Conservation (phyloP, 2,888 invertebrate species). For the Pseudanteris insignis region DNA sequence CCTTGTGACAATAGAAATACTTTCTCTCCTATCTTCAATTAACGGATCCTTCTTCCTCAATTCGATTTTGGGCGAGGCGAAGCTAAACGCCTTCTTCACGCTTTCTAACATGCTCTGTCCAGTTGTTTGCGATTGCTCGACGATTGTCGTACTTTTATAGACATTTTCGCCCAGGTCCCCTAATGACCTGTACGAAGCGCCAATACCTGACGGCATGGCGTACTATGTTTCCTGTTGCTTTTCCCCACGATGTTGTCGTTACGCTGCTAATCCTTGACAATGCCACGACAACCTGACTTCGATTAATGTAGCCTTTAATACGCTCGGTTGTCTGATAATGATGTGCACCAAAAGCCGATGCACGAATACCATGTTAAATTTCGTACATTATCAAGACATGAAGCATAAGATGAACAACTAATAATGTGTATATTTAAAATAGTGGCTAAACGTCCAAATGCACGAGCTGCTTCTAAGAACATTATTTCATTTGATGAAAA, state of each 20-base stretch:
- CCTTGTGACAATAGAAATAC: slow-evolving; percentile 65
- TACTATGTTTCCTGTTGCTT: slow-evolving; percentile 21
- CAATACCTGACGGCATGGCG: slow-evolving; percentile 74
- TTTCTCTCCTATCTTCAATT: slow-evolving; percentile 63
- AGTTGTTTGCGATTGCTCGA: slow-evolving; percentile 68
- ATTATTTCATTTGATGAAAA: too few relatives aligned
- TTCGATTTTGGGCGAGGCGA: slow-evolving; percentile 66
- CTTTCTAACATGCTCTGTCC: slow-evolving; percentile 70
- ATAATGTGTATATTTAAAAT: too few relatives aligned
- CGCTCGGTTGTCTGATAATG: slow-evolving; percentile 28
- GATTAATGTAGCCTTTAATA: slow-evolving; percentile 14
- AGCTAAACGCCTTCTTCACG: slow-evolving; percentile 72
- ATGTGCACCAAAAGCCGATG: slow-evolving; percentile 54
- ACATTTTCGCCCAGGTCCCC: slow-evolving; percentile 70
- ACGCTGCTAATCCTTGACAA: slow-evolving; percentile 23
- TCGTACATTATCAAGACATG: slow-evolving; percentile 62
- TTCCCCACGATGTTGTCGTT: slow-evolving; percentile 37
- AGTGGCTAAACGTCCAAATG: too few relatives aligned
- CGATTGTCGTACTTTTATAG: slow-evolving; percentile 72
- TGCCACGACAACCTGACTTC: slow-evolving; percentile 7
- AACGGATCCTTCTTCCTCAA: slow-evolving; percentile 63
- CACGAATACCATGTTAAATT: slow-evolving; percentile 52
- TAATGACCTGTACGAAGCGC: slow-evolving; percentile 74
- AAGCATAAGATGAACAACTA: too few relatives aligned
- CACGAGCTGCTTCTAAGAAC: too few relatives aligned